phyloP scores from a whole-genome alignment of 2,113 vertebrate species.

The Cheirogaleus medius region DNA sequence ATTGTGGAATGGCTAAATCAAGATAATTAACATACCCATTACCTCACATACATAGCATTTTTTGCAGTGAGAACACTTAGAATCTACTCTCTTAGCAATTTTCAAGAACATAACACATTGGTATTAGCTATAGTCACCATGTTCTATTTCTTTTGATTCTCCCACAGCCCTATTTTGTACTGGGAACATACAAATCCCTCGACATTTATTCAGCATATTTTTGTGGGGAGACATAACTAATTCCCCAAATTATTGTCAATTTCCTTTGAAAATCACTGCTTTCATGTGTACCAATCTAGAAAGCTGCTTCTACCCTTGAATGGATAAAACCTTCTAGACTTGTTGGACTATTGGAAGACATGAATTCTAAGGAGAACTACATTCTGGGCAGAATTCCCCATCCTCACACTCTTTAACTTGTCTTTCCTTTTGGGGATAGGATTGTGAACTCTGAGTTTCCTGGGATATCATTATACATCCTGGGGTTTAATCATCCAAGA shows the following conservation, averaged over 20 bases:
- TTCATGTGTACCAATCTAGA: background rate
- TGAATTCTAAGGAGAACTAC: slow-evolving; percentile 44
- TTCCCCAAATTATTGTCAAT: background rate
- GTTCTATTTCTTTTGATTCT: slow-evolving; percentile 13
- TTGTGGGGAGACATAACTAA: slow-evolving; percentile 11
- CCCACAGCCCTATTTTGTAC: background rate
- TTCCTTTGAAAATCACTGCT: slow-evolving; percentile 31
- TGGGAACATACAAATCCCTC: background rate
- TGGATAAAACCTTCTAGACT: slow-evolving; percentile 1
- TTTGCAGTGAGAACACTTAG: background rate
- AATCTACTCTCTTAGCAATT: background rate
- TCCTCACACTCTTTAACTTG: slow-evolving; percentile 21
- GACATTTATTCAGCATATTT: slow-evolving; percentile 52
- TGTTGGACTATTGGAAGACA: background rate
- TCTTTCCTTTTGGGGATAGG: slow-evolving; percentile 46
- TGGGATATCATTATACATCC: slow-evolving; percentile 48
- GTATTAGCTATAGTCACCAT: background rate
- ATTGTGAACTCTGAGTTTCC: slow-evolving; percentile 47
- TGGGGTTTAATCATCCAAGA: slow-evolving; percentile 46
- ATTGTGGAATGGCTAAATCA: background rate
- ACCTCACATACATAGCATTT: background rate
- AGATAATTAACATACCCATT: background rate
- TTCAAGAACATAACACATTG: background rate
- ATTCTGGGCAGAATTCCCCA: slow-evolving; percentile 29
- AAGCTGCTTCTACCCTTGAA: background rate